Percentiles rank a stretch among this genome's conserved stretches.
Conservation (phyloP, 2,113 vertebrate species). For the Eretmochelys imbricata region DNA sequence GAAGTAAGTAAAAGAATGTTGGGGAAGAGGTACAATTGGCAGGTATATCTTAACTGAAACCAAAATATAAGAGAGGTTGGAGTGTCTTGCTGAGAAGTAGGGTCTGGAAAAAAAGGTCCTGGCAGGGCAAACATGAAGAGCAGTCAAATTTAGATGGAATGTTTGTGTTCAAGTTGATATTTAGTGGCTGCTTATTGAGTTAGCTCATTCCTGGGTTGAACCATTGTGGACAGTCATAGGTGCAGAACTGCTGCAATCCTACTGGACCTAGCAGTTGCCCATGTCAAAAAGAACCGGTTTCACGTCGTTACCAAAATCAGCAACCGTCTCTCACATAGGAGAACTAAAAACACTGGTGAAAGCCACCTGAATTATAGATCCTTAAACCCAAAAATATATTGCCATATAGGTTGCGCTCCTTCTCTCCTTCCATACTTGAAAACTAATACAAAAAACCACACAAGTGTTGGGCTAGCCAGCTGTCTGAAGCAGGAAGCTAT, state of each 20-base stretch:
- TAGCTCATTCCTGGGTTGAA: neutral
- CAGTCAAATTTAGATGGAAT: neutral
- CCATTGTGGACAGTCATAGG: neutral
- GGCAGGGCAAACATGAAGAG: neutral
- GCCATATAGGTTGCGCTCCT: neutral
- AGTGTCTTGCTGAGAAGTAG: neutral
- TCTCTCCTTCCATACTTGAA: neutral
- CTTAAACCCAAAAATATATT: neutral
- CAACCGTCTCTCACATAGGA: neutral
- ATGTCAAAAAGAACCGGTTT: neutral
- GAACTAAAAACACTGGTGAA: neutral
- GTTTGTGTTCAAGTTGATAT: neutral
- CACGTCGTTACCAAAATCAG: neutral
- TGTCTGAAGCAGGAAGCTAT: neutral
- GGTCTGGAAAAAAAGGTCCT: neutral
- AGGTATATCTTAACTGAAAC: neutral
- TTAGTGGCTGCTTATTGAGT: neutral
- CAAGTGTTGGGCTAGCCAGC: neutral
- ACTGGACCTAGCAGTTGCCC: neutral
- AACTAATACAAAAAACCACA: neutral
- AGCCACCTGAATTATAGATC: neutral
- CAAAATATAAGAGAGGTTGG: neutral
- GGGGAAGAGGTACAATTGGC: neutral
- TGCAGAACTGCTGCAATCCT: neutral
- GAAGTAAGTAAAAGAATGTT: neutral